Percentiles rank a stretch among this genome's conserved stretches.
Conservation (phyloP, 2,888 invertebrate species). For the Papilio gigon region DNA sequence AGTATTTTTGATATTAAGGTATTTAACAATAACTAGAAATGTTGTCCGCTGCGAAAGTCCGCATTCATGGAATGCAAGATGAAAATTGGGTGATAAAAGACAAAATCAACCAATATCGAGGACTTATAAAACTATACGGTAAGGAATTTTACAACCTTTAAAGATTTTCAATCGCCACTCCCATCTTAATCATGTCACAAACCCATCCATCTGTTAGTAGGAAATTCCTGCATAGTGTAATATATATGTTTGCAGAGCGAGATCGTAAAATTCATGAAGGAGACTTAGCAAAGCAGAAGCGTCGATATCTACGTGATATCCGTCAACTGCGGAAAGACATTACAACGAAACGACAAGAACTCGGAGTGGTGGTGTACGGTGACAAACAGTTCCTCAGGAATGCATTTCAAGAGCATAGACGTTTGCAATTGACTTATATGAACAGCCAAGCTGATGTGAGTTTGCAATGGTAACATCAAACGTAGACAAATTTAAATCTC, state of each 20-base stretch:
- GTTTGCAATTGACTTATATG: slow-evolving; percentile 83
- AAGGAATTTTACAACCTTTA: slow-evolving; percentile 54
- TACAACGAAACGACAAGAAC: slow-evolving; percentile 76
- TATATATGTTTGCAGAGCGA: slow-evolving; percentile 73
- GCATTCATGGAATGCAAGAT: slow-evolving; percentile 84
- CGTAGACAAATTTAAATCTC: background rate
- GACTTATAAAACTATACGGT: slow-evolving; percentile 85
- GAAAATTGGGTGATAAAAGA: slow-evolving; percentile 85
- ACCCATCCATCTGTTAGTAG: too few species aligned
- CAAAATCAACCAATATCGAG: slow-evolving; percentile 85
- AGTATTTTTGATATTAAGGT: background rate
- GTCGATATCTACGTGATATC: slow-evolving; percentile 78
- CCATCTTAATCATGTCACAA: too few species aligned
- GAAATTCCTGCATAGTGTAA: too few species aligned
- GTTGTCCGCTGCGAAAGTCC: slow-evolving; percentile 82
- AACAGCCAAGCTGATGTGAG: slow-evolving; percentile 76
- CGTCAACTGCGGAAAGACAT: slow-evolving; percentile 82
- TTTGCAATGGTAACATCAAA: slow-evolving; percentile 27
- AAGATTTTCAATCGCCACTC: too few species aligned
- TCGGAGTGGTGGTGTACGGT: slow-evolving; percentile 82
- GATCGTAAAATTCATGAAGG: slow-evolving; percentile 84
- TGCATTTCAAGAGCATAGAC: slow-evolving; percentile 81
- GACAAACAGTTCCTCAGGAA: slow-evolving; percentile 83
- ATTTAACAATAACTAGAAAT: slow-evolving; percentile 54
- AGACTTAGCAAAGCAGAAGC: slow-evolving; percentile 81